A percentile compares a stretch with the other conserved stretches of the same genome.
Conservation (phyloP, 2,888 invertebrate species). For the Amiota mariae region DNA sequence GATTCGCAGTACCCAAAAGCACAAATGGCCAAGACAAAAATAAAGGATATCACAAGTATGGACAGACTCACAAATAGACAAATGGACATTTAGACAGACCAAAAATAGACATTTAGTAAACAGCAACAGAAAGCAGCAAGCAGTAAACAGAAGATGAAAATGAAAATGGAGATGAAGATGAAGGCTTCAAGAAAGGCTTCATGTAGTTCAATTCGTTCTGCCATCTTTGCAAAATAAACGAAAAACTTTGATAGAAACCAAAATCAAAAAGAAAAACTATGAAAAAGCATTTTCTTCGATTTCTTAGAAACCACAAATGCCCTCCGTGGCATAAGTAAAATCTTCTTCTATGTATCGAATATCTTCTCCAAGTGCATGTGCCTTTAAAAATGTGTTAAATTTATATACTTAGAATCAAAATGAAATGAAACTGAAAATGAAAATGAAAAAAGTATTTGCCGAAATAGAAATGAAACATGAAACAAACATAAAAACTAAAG, state of each 20-base stretch:
- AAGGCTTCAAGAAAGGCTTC: no score
- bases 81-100: background rate
- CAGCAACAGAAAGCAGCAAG: background rate
- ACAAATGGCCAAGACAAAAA: slow-evolving; percentile 24
- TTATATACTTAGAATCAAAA: background rate
- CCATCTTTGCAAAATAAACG: slow-evolving; percentile 34
- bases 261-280: background rate
- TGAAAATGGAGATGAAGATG: no score
- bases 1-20: slow-evolving; percentile 7
- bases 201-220: background rate
- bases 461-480: slow-evolving; percentile 24
- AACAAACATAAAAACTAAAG: slow-evolving; percentile 45
- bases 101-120: slow-evolving; percentile 2
- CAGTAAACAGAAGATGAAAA: background rate
- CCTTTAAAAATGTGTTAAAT: no score
- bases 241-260: background rate
- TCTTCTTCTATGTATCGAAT: no score
- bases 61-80: slow-evolving; percentile 1
- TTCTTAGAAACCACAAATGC: no score
- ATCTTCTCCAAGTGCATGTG: no score
- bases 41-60: background rate
- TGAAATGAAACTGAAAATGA: background rate
- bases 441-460: slow-evolving; percentile 2
- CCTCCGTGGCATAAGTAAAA: no score
- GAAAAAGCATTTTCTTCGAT: background rate